These are phyloP conservation scores for Ariopsis seemanni DNA, from an alignment of 2,113 vertebrate species.

Conservation along the genomic window DNA sequence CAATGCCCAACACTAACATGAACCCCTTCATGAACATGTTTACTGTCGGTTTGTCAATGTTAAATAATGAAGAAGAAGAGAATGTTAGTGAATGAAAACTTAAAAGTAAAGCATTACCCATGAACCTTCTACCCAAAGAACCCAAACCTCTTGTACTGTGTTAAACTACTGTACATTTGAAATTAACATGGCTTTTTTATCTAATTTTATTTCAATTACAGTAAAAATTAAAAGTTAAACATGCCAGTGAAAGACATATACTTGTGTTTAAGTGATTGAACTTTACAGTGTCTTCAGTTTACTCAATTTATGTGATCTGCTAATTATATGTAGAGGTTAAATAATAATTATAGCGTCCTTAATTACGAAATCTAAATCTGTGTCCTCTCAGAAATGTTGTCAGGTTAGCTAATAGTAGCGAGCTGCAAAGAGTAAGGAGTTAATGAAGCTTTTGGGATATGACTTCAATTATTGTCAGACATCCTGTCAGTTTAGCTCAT, in stretches of 20 bases:
- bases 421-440: neutral
- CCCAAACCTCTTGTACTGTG: neutral
- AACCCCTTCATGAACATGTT: neutral
- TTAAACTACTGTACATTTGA: neutral
- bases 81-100: neutral
- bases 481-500: neutral
- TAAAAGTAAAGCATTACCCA: neutral
- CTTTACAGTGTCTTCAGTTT: neutral
- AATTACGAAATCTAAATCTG: neutral
- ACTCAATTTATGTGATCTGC: no score
- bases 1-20: neutral
- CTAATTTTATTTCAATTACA: neutral
- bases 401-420: no score
- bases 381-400: neutral
- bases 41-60: neutral
- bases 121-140: neutral
- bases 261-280: neutral
- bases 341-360: neutral
- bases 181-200: no score
- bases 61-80: neutral
- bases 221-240: neutral
- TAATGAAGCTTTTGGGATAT: neutral
- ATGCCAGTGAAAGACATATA: neutral
- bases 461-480: neutral
- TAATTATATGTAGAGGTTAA: neutral